Evolutionary conservation across 2,113 vertebrate genomes (phyloP), one percentile per base, ranked within the genome.

Genomic region (Callorhinus ursinus): DNA sequence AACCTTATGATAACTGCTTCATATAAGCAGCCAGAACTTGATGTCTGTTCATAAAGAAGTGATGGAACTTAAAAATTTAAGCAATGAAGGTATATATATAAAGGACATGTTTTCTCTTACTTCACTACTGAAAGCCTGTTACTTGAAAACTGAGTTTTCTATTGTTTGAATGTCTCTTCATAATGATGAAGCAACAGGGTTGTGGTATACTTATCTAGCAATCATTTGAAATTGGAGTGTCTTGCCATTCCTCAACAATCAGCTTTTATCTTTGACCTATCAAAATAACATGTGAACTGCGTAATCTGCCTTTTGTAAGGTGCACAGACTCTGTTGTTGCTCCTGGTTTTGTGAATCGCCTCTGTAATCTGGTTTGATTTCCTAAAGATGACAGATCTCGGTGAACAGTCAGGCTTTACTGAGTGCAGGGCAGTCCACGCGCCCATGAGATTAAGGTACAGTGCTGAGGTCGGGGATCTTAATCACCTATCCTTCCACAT

Each of bases 281-380:
- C 99, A 99, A 99, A 99, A 98, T 98, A 99, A 99, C 99, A 99
- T 98, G 98, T 99, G 99, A 99, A 99, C 99, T 99, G 98, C 98
- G 98, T 99, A 99, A 99, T 99, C 99, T 99, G 98, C 98, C 99
- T 99, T 99, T 99, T 99, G 99, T 99, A 98, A 99, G 99, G 98
- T 98, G 99, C 98, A 98, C 98, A 99, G 99, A 99, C 99, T 99
- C 98, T 99, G 99, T 99, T 99, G 99, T 99, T 98, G 99, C 98
- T 99, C 99, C 99, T 99, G 98, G 99, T 99, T 99, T 99, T 99
- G 99, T 99, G 99, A 99, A 99, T 99, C 77, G 98, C 98, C 97
- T 98, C 97, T 99, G 98, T 99, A 99, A 99, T 99, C 99, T 99
- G 98, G 97, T 99, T 99, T 99, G 99, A 99, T 99, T 99, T 99